These are phyloP conservation scores for Osmerus mordax DNA, from an alignment of 2,113 vertebrate genomes.

Conservation along the genomic window DNA sequence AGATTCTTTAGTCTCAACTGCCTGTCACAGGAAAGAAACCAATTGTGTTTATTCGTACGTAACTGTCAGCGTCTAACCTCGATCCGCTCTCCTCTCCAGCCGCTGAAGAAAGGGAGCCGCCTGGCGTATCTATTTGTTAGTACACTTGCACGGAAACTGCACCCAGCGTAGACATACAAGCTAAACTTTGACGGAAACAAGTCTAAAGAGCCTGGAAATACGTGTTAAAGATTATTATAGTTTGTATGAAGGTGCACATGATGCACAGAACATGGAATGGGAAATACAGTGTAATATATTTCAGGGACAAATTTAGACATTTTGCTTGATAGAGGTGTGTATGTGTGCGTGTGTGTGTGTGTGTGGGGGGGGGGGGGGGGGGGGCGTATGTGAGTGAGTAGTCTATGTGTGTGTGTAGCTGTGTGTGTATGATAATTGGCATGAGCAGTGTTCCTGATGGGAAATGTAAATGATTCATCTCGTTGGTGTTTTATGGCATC, in stretches of 20 bases:
- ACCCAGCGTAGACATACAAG: background rate
- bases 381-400: background rate
- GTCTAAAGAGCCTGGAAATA: background rate
- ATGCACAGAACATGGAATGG: no score
- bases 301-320: background rate
- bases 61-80: conserved; percentile 23
- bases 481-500: conserved; percentile 46
- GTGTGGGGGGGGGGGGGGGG: no score
- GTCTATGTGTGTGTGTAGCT: background rate
- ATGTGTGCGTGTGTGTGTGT: no score
- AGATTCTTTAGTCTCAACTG: conserved; percentile 48
- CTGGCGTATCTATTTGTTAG: conserved; percentile 28
- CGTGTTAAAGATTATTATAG: background rate
- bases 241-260: no score
- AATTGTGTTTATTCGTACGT: conserved; percentile 54
- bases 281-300: background rate
- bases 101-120: conserved; percentile 22
- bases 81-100: background rate
- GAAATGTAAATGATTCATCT: conserved; percentile 55
- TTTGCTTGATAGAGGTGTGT: no score
- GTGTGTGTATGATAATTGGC: background rate
- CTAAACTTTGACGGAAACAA: background rate
- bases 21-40: conserved; percentile 60
- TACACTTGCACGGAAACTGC: conserved; percentile 6
- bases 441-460: background rate